Percentiles rank a stretch among this genome's conserved stretches.
phyloP scores from a whole-genome alignment of 2,888 invertebrate genomes.

The Ypsolopha scabrella region DNA sequence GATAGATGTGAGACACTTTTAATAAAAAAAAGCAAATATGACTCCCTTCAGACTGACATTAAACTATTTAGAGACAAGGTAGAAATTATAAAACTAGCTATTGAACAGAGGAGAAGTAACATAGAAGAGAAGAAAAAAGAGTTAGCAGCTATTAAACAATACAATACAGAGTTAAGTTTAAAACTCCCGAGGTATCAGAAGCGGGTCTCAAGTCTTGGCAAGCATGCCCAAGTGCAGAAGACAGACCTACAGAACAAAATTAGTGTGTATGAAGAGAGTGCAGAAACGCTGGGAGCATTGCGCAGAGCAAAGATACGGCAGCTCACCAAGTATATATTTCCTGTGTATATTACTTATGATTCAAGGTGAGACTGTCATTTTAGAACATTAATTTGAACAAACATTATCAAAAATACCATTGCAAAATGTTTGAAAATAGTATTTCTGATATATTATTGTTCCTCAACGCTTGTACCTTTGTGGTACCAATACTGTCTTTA shows the following conservation, averaged over 20 bases:
- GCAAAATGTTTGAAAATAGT: neutral
- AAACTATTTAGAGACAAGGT: constrained; percentile 53
- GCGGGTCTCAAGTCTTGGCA: constrained; percentile 42
- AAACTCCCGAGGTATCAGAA: constrained; percentile 58
- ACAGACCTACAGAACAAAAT: constrained; percentile 42
- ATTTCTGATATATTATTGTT: too few species aligned
- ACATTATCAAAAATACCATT: constrained; percentile 80
- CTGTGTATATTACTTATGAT: constrained; percentile 60
- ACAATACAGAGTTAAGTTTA: constrained; percentile 42
- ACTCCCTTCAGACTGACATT: constrained; percentile 45
- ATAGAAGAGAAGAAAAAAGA: constrained; percentile 40
- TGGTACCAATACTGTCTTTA: too few species aligned
- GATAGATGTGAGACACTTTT: constrained; percentile 64
- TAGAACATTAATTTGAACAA: constrained; percentile 74
- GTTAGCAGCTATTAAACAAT: constrained; percentile 28
- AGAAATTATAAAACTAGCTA: constrained; percentile 49
- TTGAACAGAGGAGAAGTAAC: constrained; percentile 46
- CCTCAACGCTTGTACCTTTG: too few species aligned
- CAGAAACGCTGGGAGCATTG: constrained; percentile 37
- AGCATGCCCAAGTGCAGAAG: constrained; percentile 36
- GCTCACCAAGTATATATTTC: constrained; percentile 56
- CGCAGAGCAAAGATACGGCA: constrained; percentile 52
- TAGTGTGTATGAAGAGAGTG: constrained; percentile 34
- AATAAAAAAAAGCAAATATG: constrained; percentile 43
- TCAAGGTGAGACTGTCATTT: constrained; percentile 54